Conservation (phyloP, 2,888 invertebrate species). For the Nomada goodeniana region DNA sequence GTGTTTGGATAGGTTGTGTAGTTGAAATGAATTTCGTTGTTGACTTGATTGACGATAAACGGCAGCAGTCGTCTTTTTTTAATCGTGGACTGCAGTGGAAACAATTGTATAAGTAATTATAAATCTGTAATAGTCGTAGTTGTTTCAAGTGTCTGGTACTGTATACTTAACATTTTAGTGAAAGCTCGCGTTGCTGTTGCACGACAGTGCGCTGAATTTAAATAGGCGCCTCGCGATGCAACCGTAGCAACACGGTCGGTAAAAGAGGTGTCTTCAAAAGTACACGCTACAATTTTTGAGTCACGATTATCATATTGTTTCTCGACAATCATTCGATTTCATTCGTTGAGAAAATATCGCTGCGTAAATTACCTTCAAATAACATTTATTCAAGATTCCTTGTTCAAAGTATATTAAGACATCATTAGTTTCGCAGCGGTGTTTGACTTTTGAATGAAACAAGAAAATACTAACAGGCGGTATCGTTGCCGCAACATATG, state of each 20-base stretch:
- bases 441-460: not conserved
- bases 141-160: not conserved
- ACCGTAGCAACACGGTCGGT: constrained; percentile 24
- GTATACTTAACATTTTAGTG: not conserved
- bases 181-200: no score
- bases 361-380: no score
- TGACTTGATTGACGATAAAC: no score
- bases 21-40: no score
- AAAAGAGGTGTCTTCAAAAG: constrained; percentile 3
- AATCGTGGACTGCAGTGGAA: no score
- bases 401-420: not conserved
- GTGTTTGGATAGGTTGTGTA: no score
- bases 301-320: not conserved
- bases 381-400: not conserved
- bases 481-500: constrained; percentile 2
- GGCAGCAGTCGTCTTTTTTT: no score
- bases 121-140: not conserved
- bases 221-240: constrained; percentile 13
- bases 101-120: no score
- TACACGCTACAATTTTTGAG: not conserved
- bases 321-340: not conserved
- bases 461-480: not conserved
- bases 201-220: not conserved
- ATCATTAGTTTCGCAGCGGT: no score
- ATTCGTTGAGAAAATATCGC: no score